A percentile compares a stretch with the other conserved stretches of the same genome.
phyloP scores from a whole-genome alignment of 2,113 vertebrate species.

The Acrocephalus kingi region DNA sequence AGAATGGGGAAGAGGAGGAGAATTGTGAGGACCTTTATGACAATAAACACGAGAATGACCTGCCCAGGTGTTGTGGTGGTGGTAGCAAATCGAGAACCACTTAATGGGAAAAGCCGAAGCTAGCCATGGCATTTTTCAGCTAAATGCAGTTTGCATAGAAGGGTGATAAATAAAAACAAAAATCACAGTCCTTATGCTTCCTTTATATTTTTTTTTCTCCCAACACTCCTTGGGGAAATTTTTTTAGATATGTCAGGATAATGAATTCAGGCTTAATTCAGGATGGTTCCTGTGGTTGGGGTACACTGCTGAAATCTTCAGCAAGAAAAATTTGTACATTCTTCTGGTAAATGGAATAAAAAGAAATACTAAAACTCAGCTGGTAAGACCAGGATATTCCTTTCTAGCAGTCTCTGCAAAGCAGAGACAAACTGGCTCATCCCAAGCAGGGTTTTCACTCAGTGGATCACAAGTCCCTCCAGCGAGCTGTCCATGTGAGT shows the following conservation, averaged over 20 bases:
- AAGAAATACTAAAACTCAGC: not conserved
- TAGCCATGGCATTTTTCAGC: not conserved
- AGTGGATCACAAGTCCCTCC: not conserved
- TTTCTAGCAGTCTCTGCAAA: not conserved
- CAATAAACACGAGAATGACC: not conserved
- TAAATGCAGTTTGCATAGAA: not conserved
- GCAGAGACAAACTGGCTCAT: not conserved
- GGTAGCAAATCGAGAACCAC: not conserved
- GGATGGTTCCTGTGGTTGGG: not conserved
- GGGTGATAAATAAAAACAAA: not conserved
- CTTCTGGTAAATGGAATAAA: not conserved
- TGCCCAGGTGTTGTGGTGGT: too few species aligned
- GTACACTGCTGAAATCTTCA: not conserved
- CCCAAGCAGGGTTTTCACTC: not conserved
- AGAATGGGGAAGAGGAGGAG: not conserved
- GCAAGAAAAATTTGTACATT: rapidly evolving
- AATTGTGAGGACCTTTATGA: not conserved
- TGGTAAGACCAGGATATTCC: not conserved
- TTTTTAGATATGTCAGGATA: not conserved
- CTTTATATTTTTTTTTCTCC: not conserved
- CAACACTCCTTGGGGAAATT: not conserved
- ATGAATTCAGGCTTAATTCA: not conserved
- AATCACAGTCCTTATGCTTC: not conserved
- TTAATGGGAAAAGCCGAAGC: not conserved
- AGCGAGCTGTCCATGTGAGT: rapidly evolving